A percentile compares a stretch with the other conserved stretches of the same genome.
These are phyloP conservation scores for Salvelinus fontinalis DNA, from an alignment of 2,113 vertebrate genomes.

Conservation along the genomic window DNA sequence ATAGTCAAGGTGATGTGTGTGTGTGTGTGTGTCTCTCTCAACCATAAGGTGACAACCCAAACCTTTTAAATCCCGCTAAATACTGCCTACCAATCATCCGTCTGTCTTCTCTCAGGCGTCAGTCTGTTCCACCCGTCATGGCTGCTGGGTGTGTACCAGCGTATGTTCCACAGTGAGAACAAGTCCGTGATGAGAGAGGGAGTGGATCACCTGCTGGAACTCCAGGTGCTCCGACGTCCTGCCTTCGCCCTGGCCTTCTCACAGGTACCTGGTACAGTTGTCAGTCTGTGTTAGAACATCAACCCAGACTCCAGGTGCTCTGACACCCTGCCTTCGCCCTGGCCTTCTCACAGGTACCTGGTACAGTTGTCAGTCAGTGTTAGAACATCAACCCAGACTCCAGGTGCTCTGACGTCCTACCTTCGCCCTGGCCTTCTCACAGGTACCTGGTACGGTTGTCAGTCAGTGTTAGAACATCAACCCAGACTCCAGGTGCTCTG, in stretches of 20 bases:
- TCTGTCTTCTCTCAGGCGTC: slow-evolving; percentile 50
- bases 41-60: neutral
- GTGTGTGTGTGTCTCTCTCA: neutral
- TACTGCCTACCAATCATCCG: neutral
- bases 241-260: slow-evolving; percentile 77
- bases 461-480: too few relatives aligned
- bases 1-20: slow-evolving; percentile 72
- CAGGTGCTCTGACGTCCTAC: slow-evolving; percentile 6
- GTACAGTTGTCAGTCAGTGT: too few relatives aligned
- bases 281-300: too few relatives aligned
- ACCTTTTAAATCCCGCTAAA: neutral
- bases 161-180: slow-evolving; percentile 96
- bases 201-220: slow-evolving; percentile 83
- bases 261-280: slow-evolving; percentile 70
- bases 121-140: slow-evolving; percentile 87
- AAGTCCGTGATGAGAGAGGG: slow-evolving; percentile 88
- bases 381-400: too few relatives aligned
- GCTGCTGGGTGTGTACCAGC: slow-evolving; percentile 89
- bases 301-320: slow-evolving; percentile 68
- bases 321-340: slow-evolving; percentile 57
- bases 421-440: slow-evolving; percentile 77
- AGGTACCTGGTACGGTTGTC: slow-evolving; percentile 67
- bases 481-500: too few relatives aligned
- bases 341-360: slow-evolving; percentile 81
- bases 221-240: slow-evolving; percentile 74